These are phyloP conservation scores for Meloidogyne chitwoodi DNA, from an alignment of 1,140 invertebrate genomes.

Conservation along the genomic window DNA sequence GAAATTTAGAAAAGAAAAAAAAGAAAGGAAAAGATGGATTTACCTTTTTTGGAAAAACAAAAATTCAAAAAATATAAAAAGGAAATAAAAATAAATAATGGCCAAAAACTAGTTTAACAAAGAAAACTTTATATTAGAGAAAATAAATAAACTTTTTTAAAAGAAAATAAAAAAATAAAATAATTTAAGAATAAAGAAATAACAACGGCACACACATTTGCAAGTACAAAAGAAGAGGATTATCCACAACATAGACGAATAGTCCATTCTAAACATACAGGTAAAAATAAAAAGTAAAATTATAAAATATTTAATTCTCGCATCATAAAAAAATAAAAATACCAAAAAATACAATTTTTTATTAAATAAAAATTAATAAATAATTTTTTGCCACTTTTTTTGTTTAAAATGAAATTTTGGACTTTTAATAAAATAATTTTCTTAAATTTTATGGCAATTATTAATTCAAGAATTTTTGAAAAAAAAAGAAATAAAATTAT, in stretches of 20 bases:
- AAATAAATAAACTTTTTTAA: background rate
- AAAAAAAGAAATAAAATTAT: no score
- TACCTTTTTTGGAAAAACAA: background rate
- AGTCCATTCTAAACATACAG: conserved; percentile 26
- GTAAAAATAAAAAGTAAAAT: background rate
- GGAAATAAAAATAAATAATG: background rate
- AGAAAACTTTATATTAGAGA: background rate
- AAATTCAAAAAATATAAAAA: background rate
- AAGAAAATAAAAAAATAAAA: background rate
- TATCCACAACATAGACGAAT: conserved; percentile 44
- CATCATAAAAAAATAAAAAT: no score
- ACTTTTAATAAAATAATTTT: no score
- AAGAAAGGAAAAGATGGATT: background rate
- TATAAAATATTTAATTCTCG: no score
- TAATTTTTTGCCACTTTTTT: no score
- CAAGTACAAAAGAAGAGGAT: conserved; percentile 43
- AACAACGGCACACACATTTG: conserved; percentile 46
- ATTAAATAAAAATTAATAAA: no score
- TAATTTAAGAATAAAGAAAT: conserved; percentile 42
- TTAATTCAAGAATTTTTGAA: no score
- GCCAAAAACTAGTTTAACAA: conserved; percentile 1
- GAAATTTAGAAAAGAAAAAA: background rate
- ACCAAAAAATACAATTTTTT: no score
- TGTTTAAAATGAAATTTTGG: no score
- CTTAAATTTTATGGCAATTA: no score